Base-by-base conservation (phyloP, 1,140 invertebrate genomes). In the Bathynomus jamesi region DNA sequence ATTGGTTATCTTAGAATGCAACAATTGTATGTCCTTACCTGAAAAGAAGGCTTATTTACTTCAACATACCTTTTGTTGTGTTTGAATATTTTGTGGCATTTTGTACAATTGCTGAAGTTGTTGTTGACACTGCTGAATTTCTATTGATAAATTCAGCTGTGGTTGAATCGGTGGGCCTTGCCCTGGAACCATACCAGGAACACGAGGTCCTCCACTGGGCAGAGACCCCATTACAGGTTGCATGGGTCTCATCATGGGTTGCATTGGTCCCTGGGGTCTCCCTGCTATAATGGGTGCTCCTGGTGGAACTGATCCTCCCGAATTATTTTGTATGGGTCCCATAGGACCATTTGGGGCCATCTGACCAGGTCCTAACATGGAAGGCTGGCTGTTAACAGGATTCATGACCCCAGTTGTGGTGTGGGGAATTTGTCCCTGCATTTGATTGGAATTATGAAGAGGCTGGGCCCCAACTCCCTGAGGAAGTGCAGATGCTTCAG, bases 91-190 rank as follows among this genome's bases (percentile, higher is more conserved):
- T 40, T 76, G 75, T 7, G 75, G 72, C 71, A 76, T 69, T 46
- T 76, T 76, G 72, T 71, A 73, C 10, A 73, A 28, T 65, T 76
- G 75, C 61, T 76, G 75, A 29, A 76, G 71, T 46, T 76, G 71
- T 29, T 76, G 75, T 30, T 76, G 71, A 63, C 75, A 73, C 60
- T 76, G 71, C 69, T 76, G 71, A 0, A 71, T 67, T 46, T 76
- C 75, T 31, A 71, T 70, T 25, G 65, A 27, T n/a, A 76, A 53
- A 65, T 74, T 76, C 61, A 73, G 60, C 17, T 73, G 75, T 7
- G 72, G 75, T 65, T 73, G 71, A 32, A 73, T 61, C 27, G 53
- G 67, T 11, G 67, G 62, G 13, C 30, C 61, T 60, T 70, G 67
- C 24, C 64, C 31, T 5, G 61, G 25, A 63, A 69, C 31, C 21